Percentiles rank a stretch among this genome's conserved stretches.
These are phyloP conservation scores for Acanthopagrus latus DNA, from an alignment of 2,797 vertebrate species.

Conservation along the genomic window DNA sequence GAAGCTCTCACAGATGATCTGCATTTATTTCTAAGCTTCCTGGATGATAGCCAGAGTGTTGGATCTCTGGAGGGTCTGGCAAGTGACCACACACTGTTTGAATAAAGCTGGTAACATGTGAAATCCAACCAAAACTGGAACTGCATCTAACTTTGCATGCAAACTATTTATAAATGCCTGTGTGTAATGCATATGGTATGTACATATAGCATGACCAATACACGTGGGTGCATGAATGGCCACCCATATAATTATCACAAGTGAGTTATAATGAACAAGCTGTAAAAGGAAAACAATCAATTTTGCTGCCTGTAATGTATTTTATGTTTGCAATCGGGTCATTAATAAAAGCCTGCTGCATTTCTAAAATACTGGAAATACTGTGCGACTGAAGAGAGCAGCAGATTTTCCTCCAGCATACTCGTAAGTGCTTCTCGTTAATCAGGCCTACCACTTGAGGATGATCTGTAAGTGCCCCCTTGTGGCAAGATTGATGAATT, in stretches of 20 bases:
- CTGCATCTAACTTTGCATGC: too few species aligned
- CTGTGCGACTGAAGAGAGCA: too few species aligned
- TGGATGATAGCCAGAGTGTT: too few species aligned
- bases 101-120: too few species aligned
- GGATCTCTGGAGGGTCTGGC: too few species aligned
- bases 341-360: background rate
- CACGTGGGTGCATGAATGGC: background rate
- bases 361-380: background rate
- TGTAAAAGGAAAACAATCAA: background rate
- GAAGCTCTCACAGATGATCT: too few species aligned
- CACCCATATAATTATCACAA: background rate
- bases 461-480: constrained; percentile 68
- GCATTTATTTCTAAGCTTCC: too few species aligned
- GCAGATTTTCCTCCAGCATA: background rate
- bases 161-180: too few species aligned
- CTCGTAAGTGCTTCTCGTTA: background rate
- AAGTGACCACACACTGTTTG: too few species aligned
- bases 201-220: background rate
- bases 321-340: background rate
- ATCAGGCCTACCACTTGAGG: constrained; percentile 20
- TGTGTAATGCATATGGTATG: background rate
- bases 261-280: background rate
- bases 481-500: constrained; percentile 69
- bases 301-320: background rate
- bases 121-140: too few species aligned